phyloP scores from a whole-genome alignment of 1,140 invertebrate species.

The Pseudomyrmex dendroicus region DNA sequence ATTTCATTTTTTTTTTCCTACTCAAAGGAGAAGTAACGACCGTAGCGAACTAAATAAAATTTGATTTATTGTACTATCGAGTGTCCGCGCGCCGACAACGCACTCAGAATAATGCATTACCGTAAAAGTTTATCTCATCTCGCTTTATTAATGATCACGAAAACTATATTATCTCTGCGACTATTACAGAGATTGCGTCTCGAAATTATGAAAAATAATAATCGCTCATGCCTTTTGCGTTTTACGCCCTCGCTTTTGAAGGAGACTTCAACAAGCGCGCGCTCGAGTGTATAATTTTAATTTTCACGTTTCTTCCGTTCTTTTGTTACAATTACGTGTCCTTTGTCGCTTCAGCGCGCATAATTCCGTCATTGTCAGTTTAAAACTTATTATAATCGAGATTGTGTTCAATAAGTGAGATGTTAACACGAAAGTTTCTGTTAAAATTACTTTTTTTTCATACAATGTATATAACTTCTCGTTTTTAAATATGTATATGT shows the following conservation, averaged over 20 bases:
- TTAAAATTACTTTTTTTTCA: neutral
- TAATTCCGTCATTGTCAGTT: conserved; percentile 37
- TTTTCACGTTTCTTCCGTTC: neutral
- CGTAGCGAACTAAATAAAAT: conserved; percentile 65
- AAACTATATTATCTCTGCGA: conserved; percentile 18
- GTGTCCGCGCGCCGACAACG: neutral
- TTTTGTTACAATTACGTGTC: conserved; percentile 4
- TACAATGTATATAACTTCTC: neutral
- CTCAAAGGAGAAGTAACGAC: conserved; percentile 39
- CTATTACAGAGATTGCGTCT: neutral
- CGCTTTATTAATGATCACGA: conserved; percentile 36
- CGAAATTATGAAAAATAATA: conserved; percentile 19
- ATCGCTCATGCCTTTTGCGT: neutral
- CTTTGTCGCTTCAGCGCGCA: neutral
- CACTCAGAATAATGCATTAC: neutral
- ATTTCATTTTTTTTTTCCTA: conserved; percentile 50
- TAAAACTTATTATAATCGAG: conserved; percentile 20
- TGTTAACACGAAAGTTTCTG: conserved; percentile 12
- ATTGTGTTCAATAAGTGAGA: neutral
- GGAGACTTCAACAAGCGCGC: neutral
- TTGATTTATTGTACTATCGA: conserved; percentile 39
- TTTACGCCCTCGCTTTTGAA: conserved; percentile 6
- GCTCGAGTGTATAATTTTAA: neutral
- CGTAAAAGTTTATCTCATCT: conserved; percentile 41
- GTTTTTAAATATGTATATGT: no score